Base-by-base conservation (phyloP, 2,797 vertebrate species). In the Buphagus erythrorhynchus region DNA sequence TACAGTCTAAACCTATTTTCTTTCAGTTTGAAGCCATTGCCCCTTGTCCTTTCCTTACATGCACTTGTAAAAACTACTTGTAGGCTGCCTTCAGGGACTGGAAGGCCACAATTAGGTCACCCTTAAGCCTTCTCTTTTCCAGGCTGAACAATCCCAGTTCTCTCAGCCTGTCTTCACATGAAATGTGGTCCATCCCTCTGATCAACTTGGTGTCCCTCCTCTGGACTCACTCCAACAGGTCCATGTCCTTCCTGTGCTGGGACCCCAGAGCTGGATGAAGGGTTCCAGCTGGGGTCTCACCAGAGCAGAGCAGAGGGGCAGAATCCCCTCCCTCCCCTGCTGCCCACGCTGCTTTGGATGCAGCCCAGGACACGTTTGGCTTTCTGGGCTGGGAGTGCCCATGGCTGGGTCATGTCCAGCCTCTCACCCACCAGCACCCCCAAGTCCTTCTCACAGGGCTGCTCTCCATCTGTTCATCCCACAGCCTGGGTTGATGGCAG, bases 391-490 rank as follows among this genome's bases (percentile, higher is more conserved):
- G 55, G 43, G 6, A 75, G 22, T 26, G 35, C 57, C 13, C 73
- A 42, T 33, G 24, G 46, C 58, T 62, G 31, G 48, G 19, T 29
- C 74, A 43, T 29, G 25, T n/a, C 46, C 76, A 67, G 46, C 46
- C 33, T 52, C 46, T 35, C 46, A 46, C 0, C 29, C 25, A 18
- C 4, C 43, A 29, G 19, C 24, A 58, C 0, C 6, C 28, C 12
- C 11, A 26, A 5, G 6, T 0, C 20, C 11, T 43, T 46, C 38
- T 51, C 3, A 0, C n/a, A 58, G 52, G 52, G 59, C 20, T 45
- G 29, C 6, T 52, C 14, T 54, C 1, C 0, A 31, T 22, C 38
- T 45, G 8, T 9, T 40, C 46, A 52, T 35, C 9, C 14, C 29
- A 10, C 40, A 67, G 46, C 6, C 45, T 40, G 29, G 33, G 15